Evolutionary conservation across 2,797 vertebrate species (phyloP).

Genomic region (Bufotes viridis): DNA sequence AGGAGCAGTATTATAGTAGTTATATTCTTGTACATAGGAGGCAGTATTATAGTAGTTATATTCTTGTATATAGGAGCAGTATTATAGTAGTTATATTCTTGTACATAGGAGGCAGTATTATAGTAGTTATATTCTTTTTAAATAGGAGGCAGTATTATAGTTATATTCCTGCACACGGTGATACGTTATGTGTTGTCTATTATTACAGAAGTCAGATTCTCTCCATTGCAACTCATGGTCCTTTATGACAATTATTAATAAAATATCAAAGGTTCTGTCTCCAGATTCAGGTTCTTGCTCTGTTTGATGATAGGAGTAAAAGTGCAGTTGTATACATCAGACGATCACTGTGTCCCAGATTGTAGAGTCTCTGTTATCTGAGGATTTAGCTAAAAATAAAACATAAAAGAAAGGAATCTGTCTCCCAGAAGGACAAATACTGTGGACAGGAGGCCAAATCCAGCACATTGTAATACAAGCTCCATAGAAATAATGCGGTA

Average conservation of each 20-base stretch:
- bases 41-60: constrained; percentile 25
- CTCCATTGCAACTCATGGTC: no score
- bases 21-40: no score
- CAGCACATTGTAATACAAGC: no score
- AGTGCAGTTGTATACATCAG: background rate
- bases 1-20: no score
- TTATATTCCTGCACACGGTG: no score
- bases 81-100: constrained; percentile 10
- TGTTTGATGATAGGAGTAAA: background rate
- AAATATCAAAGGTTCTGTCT: background rate
- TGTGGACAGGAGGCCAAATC: background rate
- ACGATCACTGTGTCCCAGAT: background rate
- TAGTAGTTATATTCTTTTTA: background rate
- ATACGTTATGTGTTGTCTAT: no score
- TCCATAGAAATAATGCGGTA: no score
- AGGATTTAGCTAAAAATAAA: constrained; percentile 7
- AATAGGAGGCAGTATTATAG: background rate
- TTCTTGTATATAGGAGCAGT: background rate
- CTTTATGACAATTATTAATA: background rate
- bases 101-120: background rate
- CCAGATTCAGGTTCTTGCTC: background rate
- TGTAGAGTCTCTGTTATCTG: background rate
- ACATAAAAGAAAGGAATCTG: background rate
- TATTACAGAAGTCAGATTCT: no score
- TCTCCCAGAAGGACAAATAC: background rate